Evolutionary conservation across 2,888 invertebrate genomes (phyloP).

Genomic region (Tinea pellionella): DNA sequence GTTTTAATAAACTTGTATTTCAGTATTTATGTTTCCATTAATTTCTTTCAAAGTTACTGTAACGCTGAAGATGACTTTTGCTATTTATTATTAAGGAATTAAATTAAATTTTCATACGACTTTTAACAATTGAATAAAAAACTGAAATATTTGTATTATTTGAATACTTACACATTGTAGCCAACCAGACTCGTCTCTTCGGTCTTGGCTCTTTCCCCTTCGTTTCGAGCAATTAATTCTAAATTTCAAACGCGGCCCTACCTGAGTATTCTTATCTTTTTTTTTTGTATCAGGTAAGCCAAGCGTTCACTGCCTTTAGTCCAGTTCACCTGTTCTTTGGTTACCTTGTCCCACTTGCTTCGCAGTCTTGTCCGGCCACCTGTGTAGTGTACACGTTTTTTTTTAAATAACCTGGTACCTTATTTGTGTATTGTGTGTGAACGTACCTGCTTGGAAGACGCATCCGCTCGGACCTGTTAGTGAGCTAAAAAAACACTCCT

Average conservation of each 20-base stretch:
- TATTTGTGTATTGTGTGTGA: constrained; percentile 10
- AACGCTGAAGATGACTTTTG: too few relatives aligned
- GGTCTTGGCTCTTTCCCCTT: constrained; percentile 12
- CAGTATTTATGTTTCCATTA: too few relatives aligned
- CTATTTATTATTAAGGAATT: too few relatives aligned
- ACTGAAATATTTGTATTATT: too few relatives aligned
- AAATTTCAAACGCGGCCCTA: constrained; percentile 21
- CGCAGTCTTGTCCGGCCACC: constrained; percentile 52
- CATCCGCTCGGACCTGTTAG: constrained; percentile 2
- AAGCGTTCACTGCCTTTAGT: constrained; percentile 26
- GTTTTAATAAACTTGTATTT: background rate
- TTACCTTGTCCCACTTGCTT: constrained; percentile 24
- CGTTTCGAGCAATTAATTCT: constrained; percentile 42
- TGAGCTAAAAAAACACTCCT: background rate
- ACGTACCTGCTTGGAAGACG: constrained; percentile 1
- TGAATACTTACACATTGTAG: too few relatives aligned
- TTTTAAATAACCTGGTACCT: constrained; percentile 17
- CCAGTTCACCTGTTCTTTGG: constrained; percentile 38
- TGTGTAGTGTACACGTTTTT: constrained; percentile 47
- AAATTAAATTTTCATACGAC: too few relatives aligned
- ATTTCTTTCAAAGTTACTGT: too few relatives aligned
- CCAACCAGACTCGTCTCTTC: too few relatives aligned
- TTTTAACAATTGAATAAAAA: too few relatives aligned
- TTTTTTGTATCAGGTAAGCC: constrained; percentile 45
- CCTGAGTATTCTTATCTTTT: constrained; percentile 34